Evolutionary conservation across 2,888 invertebrate species (phyloP), one percentile per base, ranked within the genome.

Genomic region (Ochropleura leucogaster): DNA sequence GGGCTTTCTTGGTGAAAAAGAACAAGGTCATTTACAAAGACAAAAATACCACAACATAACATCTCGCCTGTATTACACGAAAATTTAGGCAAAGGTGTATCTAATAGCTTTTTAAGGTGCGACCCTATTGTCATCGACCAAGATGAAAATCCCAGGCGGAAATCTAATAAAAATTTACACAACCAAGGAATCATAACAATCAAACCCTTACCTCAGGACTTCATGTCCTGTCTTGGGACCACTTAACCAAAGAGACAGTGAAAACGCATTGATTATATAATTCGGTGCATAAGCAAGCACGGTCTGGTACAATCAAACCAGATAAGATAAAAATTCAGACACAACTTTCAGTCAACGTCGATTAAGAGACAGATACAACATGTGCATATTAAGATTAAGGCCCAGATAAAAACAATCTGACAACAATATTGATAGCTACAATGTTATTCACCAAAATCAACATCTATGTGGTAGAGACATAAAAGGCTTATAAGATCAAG

Each of bases 311-410:
- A 53, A 57, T 10, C 4, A 40, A 57, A 53, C 42, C 4, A n/a
- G 78, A 75, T 77, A 78, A 77, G 51, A 75, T 73, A 40, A n/a
- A 16, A 51, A 46, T 47, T 18, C 78, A 75, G 78, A 77, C 78
- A 77, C 51, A 53, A 77, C 78, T 75, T 75, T 60, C 60, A 77
- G 46, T 51, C 46, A 77, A 51, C 42, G 46, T 51, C 46, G 59
- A 74, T 74, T 57, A 59, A 60, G 20, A 20, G 0, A 20, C 40
- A 46, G 46, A 40, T 76, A 30, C 7, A 57, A 18, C 49, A 77
- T n/a, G 12, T 62, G 14, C 42, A 44, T 47, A 30, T 16, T 16
- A 20, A 62, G 53, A 74, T 46, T 75, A 49, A n/a, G 1, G 12
- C 12, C 47, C 9, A 40, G 40, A 66, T 51, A 51, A 59, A 49